Evolutionary conservation across 2,888 invertebrate genomes (phyloP).

Genomic region (Therioaphis trifolii): DNA sequence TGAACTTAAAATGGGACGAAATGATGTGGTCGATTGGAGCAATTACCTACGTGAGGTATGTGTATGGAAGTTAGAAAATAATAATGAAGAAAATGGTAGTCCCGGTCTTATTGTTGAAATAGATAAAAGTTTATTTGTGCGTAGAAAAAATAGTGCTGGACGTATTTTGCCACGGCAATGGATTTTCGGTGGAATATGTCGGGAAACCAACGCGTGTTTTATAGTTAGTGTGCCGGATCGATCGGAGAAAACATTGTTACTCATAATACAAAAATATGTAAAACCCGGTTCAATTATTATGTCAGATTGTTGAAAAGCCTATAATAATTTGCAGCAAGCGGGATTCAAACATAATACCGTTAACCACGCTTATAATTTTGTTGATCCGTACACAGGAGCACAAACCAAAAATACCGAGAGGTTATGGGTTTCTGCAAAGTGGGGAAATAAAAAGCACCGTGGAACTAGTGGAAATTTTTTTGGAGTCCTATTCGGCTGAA

Average conservation of each 20-base stretch:
- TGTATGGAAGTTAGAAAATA: background rate
- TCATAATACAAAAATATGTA: background rate
- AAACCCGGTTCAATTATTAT: background rate
- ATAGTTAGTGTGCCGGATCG: background rate
- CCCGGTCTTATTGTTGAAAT: background rate
- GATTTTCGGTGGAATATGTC: slow-evolving; percentile 17
- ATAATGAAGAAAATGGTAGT: slow-evolving; percentile 1
- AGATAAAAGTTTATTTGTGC: slow-evolving; percentile 16
- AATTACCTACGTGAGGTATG: background rate
- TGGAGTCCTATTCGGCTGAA: background rate
- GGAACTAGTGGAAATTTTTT: background rate
- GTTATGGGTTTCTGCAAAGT: slow-evolving; percentile 46
- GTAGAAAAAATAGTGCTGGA: slow-evolving; percentile 37
- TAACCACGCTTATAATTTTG: slow-evolving; percentile 10
- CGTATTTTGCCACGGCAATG: slow-evolving; percentile 1
- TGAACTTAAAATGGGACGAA: no score
- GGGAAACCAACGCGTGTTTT: background rate
- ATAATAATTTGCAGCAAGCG: background rate
- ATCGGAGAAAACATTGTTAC: background rate
- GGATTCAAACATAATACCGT: background rate
- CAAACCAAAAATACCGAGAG: background rate
- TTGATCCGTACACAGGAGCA: background rate
- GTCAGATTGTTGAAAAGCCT: slow-evolving; percentile 16
- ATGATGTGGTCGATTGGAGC: no score
- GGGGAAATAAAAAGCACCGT: background rate